Conservation (phyloP, 2,888 invertebrate species). For the Cerceris ruficornis region DNA sequence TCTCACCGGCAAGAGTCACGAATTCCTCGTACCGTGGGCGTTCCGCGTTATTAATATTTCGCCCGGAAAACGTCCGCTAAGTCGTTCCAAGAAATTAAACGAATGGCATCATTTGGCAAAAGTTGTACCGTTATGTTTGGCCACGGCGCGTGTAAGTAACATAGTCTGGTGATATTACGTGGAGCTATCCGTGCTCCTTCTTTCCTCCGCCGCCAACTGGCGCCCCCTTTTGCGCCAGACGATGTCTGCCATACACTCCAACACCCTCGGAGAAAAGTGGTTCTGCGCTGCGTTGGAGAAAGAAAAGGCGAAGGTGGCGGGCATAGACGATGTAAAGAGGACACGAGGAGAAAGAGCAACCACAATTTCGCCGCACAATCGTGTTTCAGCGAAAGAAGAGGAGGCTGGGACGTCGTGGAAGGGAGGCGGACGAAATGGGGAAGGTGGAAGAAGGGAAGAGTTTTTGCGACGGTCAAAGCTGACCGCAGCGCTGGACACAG, state of each 20-base stretch:
- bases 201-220: constrained; percentile 64
- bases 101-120: constrained; percentile 79
- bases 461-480: constrained; percentile 67
- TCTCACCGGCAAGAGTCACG: constrained; percentile 5
- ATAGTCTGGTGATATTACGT: constrained; percentile 60
- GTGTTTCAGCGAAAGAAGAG: constrained; percentile 47
- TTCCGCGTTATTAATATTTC: constrained; percentile 70
- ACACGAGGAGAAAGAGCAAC: constrained; percentile 59
- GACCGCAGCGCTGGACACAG: constrained; percentile 73
- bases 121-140: constrained; percentile 67
- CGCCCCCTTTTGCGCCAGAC: constrained; percentile 59
- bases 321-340: constrained; percentile 58
- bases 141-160: constrained; percentile 37
- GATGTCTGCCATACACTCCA: constrained; percentile 44
- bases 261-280: constrained; percentile 66
- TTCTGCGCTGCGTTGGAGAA: constrained; percentile 43
- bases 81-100: constrained; percentile 77
- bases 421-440: constrained; percentile 11
- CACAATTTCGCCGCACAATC: constrained; percentile 72
- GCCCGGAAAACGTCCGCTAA: constrained; percentile 66
- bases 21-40: constrained; percentile 16
- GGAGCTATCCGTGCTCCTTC: constrained; percentile 47
- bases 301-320: constrained; percentile 31
- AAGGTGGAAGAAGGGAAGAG: constrained; percentile 23
- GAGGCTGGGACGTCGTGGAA: constrained; percentile 21